Percentiles rank a stretch among this genome's conserved stretches.
These are phyloP conservation scores for Tylochromis polylepis DNA, from an alignment of 2,113 vertebrate species.

Conservation along the genomic window DNA sequence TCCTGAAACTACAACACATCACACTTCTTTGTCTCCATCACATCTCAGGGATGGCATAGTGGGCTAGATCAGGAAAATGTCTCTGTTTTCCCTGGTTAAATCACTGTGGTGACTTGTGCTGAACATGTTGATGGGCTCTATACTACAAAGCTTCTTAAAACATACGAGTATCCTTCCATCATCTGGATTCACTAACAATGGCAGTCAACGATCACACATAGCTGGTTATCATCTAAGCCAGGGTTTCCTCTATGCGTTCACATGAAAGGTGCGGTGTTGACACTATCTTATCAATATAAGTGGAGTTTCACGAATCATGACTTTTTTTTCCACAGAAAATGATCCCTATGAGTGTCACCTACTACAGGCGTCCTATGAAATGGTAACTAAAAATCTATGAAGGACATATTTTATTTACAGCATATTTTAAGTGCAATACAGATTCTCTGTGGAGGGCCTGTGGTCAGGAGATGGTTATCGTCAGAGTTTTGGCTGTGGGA, in stretches of 20 bases:
- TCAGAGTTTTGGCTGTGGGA: background rate
- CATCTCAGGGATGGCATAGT: no score
- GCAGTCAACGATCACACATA: background rate
- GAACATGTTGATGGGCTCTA: no score
- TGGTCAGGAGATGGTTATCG: background rate
- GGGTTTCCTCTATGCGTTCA: rapidly evolving
- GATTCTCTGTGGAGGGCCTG: background rate
- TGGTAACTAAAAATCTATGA: background rate
- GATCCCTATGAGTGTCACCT: background rate
- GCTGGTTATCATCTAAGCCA: background rate
- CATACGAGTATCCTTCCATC: background rate
- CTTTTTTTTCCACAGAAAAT: background rate
- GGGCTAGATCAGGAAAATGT: no score
- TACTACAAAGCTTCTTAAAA: no score
- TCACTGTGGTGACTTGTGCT: no score
- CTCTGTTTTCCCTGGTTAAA: no score
- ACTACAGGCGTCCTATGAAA: rapidly evolving
- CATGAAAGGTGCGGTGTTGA: no score
- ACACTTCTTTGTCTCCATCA: no score
- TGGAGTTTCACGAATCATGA: background rate
- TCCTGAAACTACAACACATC: no score
- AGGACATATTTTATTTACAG: background rate
- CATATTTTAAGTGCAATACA: background rate
- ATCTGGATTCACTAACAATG: background rate
- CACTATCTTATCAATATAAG: background rate